Evolutionary conservation across 2,888 invertebrate genomes (phyloP), one percentile per base, ranked within the genome.

Genomic region (Agrilus cyanescens): DNA sequence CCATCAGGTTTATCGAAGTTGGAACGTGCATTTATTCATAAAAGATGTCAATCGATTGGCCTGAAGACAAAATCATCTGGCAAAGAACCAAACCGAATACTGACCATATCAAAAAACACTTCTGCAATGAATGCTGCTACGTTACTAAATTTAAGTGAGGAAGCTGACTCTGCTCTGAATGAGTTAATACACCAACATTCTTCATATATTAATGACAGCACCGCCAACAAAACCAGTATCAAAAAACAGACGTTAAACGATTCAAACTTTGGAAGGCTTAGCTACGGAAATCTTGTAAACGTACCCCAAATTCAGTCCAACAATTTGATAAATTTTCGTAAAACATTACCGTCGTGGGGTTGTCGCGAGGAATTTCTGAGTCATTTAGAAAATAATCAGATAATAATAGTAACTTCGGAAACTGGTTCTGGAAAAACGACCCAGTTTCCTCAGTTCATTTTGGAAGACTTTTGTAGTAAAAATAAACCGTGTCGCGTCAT

Each of bases 391-490:
- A 68, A 72, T 13, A 78, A 84, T 57, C 77, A 82, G 70, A 78
- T 84, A n/a, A 63, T 82, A 15, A 76, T 85, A 50, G 75, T 91
- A 15, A 76, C 79, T 4, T 85, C 86, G 0, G 88, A 90, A 53
- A 94, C 95, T 0, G 95, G 94, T 0, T 88, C 86, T 41, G 95
- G 95, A 1, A 95, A 95, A 72, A 93, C 94, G 0, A 95, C 95
- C 0, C 95, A 95, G 73, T 76, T 97, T 32, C 95, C 96, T 0
- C 96, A 97, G 59, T 87, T 85, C 57, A 79, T 97, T 50, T 66
- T 97, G 48, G 90, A 95, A 55, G 75, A 87, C 63, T 78, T 71
- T 52, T 72, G 67, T 55, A 69, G 60, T 53, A 71, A 63, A 51
- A 73, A 74, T 43, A 73, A 72, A 54, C 74, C 78, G 0, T 86